Conservation (phyloP, 2,888 invertebrate species). For the Rhamphomyia laevipes region DNA sequence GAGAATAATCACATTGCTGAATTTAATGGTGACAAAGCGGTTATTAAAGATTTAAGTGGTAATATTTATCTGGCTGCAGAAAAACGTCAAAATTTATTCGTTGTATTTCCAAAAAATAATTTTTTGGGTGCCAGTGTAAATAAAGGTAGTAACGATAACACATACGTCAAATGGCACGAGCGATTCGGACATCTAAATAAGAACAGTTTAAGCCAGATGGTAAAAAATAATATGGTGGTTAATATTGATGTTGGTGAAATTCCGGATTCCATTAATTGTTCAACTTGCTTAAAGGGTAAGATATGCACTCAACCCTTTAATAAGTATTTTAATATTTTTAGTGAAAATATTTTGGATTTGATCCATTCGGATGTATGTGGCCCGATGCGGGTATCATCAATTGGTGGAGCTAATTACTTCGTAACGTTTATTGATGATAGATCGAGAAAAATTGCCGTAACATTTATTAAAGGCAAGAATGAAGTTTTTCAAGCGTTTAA, state of each 20-base stretch:
- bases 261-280: neutral
- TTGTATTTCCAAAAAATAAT: neutral
- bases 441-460: conserved; percentile 7
- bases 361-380: conserved; percentile 15
- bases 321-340: neutral
- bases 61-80: neutral
- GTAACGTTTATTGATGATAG: conserved; percentile 16
- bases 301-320: neutral
- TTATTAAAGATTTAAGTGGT: neutral
- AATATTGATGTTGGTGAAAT: neutral
- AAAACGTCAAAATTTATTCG: neutral
- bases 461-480: conserved; percentile 12
- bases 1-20: neutral
- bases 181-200: neutral
- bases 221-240: neutral
- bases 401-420: conserved; percentile 11
- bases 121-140: too few relatives aligned
- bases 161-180: neutral
- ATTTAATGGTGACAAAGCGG: neutral
- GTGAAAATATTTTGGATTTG: conserved; percentile 1
- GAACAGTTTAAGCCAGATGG: neutral
- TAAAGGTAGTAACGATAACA: neutral
- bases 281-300: neutral
- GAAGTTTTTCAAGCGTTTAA: conserved; percentile 10
- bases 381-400: conserved; percentile 10